Evolutionary conservation across 2,113 vertebrate species (phyloP).

Genomic region (Onychostruthus taczanowskii): DNA sequence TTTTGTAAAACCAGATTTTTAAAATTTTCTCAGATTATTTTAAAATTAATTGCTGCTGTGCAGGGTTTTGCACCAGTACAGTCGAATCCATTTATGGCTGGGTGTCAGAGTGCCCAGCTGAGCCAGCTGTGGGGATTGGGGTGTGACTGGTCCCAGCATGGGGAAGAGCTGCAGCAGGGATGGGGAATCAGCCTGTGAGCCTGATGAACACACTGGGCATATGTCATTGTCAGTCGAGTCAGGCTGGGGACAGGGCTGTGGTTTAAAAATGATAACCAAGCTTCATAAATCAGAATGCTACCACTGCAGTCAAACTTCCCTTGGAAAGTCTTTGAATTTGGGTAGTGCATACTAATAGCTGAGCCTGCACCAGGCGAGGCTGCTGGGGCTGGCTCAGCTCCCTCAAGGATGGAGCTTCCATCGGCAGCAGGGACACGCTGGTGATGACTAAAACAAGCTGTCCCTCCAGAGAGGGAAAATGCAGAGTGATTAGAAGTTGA

Average conservation of each 20-base stretch:
- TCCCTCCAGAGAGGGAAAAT: not conserved
- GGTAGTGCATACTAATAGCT: constrained; percentile 58
- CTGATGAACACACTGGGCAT: not conserved
- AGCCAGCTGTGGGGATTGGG: not conserved
- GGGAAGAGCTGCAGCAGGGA: rapidly evolving
- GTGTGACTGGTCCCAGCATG: rapidly evolving
- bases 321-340: constrained; percentile 69
- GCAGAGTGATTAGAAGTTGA: not conserved
- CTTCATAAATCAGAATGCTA: constrained; percentile 64
- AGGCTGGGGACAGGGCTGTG: not conserved
- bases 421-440: not conserved
- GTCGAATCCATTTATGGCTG: not conserved
- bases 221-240: constrained; percentile 42
- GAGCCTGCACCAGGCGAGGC: not conserved
- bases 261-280: constrained; percentile 56
- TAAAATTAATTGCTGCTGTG: not conserved
- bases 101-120: not conserved
- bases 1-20: not conserved
- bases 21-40: not conserved
- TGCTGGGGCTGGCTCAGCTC: not conserved
- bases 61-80: not conserved
- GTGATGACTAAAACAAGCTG: not conserved
- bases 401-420: not conserved
- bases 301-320: constrained; percentile 50
- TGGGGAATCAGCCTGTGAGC: not conserved